Base-by-base conservation (phyloP, 1,140 invertebrate genomes). In the Forficula auricularia region DNA sequence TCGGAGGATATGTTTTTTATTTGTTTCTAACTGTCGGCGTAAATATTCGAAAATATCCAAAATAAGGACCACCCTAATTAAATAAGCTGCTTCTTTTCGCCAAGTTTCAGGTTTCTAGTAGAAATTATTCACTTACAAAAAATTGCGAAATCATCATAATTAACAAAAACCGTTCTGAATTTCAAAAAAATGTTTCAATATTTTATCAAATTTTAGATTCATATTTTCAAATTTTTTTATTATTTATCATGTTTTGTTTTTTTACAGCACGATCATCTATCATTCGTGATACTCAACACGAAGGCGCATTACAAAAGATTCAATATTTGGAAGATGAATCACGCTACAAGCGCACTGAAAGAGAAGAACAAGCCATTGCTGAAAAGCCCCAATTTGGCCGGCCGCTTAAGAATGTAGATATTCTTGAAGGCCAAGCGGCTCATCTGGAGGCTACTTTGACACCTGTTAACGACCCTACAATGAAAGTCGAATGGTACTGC, bases 361-460 rank as follows among this genome's bases (percentile, higher is more conserved):
- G 69, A 15, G 82, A 86, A 51, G 86, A 90, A 47, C 63, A 69
- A 18, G 71, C 79, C 41, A 63, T 79, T 38, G 72, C 77, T 27
- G 85, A 90, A 54, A 86, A 84, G 51, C 87, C 87, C 2, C 78
- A 86, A 56, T 90, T 91, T 55, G 85, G 84, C 37, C 71, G 83
- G 50, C 80, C 83, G n/a, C 60, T 91, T 46, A 83, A 83, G 53
- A 90, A 85, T 54, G 68, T 79, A 32, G 75, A 83, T 53, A 66
- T 88, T 3, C 67, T 74, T 19, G 90, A 94, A 65, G 87, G 89
- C n/a, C 73, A 82, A 48, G 79, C 77, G 27, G 85, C 88, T 46
- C 92, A 97, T 65, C 72, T 98, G 54, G 91, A 98, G 66, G 90
- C 89, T 13, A 91, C 87, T 3, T 62, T 98, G 3, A 87, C 88